These are phyloP conservation scores for Plectropomus leopardus DNA, from an alignment of 2,113 vertebrate species.

Conservation along the genomic window DNA sequence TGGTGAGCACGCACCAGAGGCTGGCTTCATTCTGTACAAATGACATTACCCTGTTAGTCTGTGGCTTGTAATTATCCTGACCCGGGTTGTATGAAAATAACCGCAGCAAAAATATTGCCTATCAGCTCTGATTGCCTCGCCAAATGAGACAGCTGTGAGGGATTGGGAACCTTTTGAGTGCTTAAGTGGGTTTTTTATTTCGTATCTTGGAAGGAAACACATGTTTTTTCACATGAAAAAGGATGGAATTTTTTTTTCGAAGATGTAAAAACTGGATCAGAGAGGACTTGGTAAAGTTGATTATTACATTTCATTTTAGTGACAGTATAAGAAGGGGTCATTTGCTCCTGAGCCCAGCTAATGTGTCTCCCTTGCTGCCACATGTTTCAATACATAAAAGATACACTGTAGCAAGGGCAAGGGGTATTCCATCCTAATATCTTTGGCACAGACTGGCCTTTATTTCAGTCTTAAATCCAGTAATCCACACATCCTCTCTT, in stretches of 20 bases:
- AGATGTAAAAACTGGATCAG: not conserved
- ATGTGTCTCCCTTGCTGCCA: not conserved
- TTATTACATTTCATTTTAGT: not conserved
- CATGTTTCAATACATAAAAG: not conserved
- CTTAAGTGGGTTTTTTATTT: not conserved
- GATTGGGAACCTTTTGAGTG: constrained; percentile 19
- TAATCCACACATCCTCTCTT: constrained; percentile 25
- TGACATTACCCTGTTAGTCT: constrained; percentile 36
- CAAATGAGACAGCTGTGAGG: not conserved
- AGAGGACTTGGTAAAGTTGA: constrained; percentile 3
- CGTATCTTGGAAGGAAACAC: not conserved
- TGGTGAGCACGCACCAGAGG: constrained; percentile 28
- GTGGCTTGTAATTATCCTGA: constrained; percentile 38
- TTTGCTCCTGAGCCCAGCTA: not conserved
- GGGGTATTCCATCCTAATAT: not conserved
- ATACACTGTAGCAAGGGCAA: not conserved
- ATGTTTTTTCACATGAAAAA: not conserved
- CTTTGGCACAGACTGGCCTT: constrained; percentile 2
- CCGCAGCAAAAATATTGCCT: not conserved
- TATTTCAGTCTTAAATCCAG: constrained; percentile 22
- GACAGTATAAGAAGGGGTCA: not conserved
- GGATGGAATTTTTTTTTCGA: not conserved
- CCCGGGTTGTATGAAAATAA: constrained; percentile 2
- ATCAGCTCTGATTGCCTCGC: not conserved
- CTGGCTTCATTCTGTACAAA: constrained; percentile 43